Base-by-base conservation (phyloP, 2,888 invertebrate species). In the Chouioia cunea region DNA sequence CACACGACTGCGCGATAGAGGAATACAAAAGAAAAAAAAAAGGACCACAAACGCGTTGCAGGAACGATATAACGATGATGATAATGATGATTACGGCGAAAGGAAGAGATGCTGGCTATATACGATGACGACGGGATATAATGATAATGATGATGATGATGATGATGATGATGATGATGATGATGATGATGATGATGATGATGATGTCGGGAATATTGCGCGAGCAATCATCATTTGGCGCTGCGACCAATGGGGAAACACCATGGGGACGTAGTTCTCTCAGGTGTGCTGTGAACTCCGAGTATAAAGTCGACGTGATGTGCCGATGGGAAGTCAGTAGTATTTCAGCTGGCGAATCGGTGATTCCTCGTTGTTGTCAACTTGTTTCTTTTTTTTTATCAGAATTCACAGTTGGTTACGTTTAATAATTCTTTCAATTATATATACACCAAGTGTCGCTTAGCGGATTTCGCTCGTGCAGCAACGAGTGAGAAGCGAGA, bases 171-270 rank as follows among this genome's bases (percentile, higher is more conserved):
- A 75, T 73, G 74, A 74, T 71, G 70, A 75, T 75, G 72, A 76
- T 73, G 71, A 72, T 73, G 73, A 73, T 73, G 71, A 73, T 75
- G 68, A 71, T 77, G 77, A 77, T 77, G 76, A 78, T 74, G 77
- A 77, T 76, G 71, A 75, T 67, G 70, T 73, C 74, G 75, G 71
- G 72, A 76, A 77, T 70, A 76, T 78, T 73, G 76, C 70, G 76
- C 73, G 75, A 79, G 83, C 78, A 83, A 84, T 84, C 83, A 83
- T 83, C 82, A 80, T 84, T 82, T 81, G 80, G 63, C 66, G 60
- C 48, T 18, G 77, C 74, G 75, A 74, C 79, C 79, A 82, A 83
- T 83, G 83, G 81, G 77, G 76, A 52, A 80, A 80, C 79, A 78
- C 82, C 82, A 83, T 82, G 74, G 75, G 74, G 71, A 60, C 69